Base-by-base conservation (phyloP, 2,113 vertebrate genomes). In the Saccopteryx leptura region DNA sequence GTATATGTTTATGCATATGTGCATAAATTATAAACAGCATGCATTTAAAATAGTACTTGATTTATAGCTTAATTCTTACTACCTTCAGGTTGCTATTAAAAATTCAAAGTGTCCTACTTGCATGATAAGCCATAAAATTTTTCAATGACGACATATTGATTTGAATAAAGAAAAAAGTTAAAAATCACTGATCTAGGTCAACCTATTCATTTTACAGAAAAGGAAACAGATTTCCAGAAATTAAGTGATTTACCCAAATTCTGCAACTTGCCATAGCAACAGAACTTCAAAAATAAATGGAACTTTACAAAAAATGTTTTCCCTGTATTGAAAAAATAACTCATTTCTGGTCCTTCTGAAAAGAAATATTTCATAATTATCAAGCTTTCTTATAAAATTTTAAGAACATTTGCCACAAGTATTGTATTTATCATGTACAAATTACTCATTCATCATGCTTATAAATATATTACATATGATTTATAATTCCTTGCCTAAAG, bases 221-320 rank as follows among this genome's bases (percentile, higher is more conserved):
- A 90, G 74, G 12, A 95, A 92, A 69, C n/a, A 81, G n/a, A 28
- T 46, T 68, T 72, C n/a, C 66, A 79, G 21, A 93, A 95, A 50
- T 84, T 66, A 86, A 92, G 26, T 19, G 46, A 93, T 60, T 87
- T 96, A 75, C 14, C 60, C 39, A 95, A 95, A 90, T 93, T 81
- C 74, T 81, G 76, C 72, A 68, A 95, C 79, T 31, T 96, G 39
- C 88, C 58, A 91, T 91, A 91, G 65, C 91, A 91, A 91, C 78
- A 91, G 54, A 95, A 95, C 65, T 88, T 88, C 66, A 88, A 94
- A 96, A 95, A 89, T 86, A 81, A 95, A 75, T 69, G 50, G 65
- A 93, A 90, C 56, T 90, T 90, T 7, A 52, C 9, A 85, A 52
- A 85, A 94, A 92, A 72, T 7, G 31, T 52, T 72, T 95, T 82